Evolutionary conservation across 2,113 vertebrate genomes (phyloP).

Genomic region (Gorsachius goisagi): DNA sequence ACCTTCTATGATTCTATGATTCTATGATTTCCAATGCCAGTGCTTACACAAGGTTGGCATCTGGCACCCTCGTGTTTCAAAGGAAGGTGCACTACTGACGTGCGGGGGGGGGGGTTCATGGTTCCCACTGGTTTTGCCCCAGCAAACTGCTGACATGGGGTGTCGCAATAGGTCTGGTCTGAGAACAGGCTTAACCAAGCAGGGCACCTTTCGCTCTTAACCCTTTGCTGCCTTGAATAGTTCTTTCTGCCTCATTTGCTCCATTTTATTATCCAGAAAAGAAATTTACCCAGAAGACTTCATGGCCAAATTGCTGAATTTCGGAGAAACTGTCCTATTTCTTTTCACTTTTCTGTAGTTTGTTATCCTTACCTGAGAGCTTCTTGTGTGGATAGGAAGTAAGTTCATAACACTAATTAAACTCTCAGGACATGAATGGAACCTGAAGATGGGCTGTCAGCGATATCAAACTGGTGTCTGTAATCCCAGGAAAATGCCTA

Average conservation of each 20-base stretch:
- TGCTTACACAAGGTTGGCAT: neutral
- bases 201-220: neutral
- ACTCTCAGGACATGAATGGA: neutral
- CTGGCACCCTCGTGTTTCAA: neutral
- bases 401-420: slow-evolving; percentile 7
- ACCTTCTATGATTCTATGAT: no score
- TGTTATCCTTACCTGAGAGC: neutral
- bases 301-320: neutral
- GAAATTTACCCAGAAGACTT: neutral
- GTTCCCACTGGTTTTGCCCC: neutral
- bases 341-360: neutral
- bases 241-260: neutral
- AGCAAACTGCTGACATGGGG: neutral
- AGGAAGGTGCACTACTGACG: neutral
- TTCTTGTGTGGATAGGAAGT: neutral
- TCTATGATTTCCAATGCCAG: neutral
- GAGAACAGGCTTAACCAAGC: neutral
- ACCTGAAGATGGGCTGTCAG: neutral
- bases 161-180: neutral
- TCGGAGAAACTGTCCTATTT: neutral
- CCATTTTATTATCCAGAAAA: neutral
- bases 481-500: neutral
- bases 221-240: neutral
- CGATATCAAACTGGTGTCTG: neutral
- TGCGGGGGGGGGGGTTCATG: neutral